phyloP scores from a whole-genome alignment of 2,797 vertebrate species.

The Varecia variegata region DNA sequence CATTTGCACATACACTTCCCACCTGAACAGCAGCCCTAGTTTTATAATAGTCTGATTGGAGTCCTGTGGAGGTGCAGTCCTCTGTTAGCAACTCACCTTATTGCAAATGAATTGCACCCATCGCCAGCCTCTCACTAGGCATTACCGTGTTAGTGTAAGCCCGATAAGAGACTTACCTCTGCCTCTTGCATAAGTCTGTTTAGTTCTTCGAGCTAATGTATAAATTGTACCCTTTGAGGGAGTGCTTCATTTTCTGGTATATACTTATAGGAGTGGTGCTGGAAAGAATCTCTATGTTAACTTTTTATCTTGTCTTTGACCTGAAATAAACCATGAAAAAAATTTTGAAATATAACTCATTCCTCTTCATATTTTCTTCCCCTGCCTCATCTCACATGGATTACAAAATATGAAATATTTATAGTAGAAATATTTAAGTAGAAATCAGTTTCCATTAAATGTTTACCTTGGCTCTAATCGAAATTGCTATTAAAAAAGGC shows the following conservation, averaged over 20 bases:
- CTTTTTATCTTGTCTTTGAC: constrained; percentile 26
- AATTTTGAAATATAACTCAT: not conserved
- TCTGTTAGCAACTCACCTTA: constrained; percentile 25
- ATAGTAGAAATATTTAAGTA: too few species aligned
- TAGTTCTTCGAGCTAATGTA: not conserved
- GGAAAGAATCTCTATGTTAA: not conserved
- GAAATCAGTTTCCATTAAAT: constrained; percentile 5
- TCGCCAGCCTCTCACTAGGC: not conserved
- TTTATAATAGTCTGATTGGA: constrained; percentile 48
- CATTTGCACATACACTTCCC: constrained; percentile 63
- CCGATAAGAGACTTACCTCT: not conserved
- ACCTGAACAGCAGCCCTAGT: constrained; percentile 42
- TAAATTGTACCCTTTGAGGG: not conserved
- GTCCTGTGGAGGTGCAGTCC: not conserved
- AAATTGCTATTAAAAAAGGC: not conserved
- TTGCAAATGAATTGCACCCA: constrained; percentile 46
- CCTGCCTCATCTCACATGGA: not conserved
- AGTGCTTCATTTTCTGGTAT: not conserved
- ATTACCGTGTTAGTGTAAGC: not conserved
- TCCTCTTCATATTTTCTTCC: not conserved
- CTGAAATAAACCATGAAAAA: constrained; percentile 16
- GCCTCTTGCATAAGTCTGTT: not conserved
- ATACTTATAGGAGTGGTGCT: not conserved
- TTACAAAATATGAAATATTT: constrained; percentile 49
- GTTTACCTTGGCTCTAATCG: constrained; percentile 33